Base-by-base conservation (phyloP, 2,797 vertebrate genomes). In the Chelon auratus region DNA sequence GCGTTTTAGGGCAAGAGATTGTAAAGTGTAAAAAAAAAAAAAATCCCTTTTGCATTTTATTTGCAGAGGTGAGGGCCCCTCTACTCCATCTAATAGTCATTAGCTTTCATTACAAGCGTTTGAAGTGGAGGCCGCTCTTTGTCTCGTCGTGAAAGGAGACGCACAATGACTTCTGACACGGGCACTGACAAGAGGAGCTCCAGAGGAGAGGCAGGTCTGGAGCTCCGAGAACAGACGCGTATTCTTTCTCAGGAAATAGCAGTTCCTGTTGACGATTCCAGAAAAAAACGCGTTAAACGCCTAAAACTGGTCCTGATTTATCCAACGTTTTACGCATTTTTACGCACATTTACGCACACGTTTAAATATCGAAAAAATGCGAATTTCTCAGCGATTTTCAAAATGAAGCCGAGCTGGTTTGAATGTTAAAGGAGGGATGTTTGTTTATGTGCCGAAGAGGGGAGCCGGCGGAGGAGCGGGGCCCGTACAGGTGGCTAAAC, bases 101-200 rank as follows among this genome's bases (percentile, higher is more conserved):
- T 97, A 97, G 94, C 95, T 96, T 96, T 95, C 94, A 97, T 96
- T 95, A 94, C 94, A 74, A 80, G 87, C 94, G 92, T 97, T 97
- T 97, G 96, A 97, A 96, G 96, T 96, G 52, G 89, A 78, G 72
- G 89, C 87, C 45, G 78, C 65, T 86, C 88, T 93, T 97, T 97
- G 96, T 96, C 78, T 87, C 79, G 81, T 33, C 8, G 77, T 92
- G 86, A 93, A 93, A 92, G 91, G 88, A 72, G 88, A 76, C 59
- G 89, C 93, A 95, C 95, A 96, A 95, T 93, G 94, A 91, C 95
- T 94, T 95, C 93, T 94, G 95, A 94, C 93, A 90, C 90, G 64
- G 86, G 86, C 90, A 74, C 83, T 80, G 64, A 87, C 40, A 0
- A 30, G 36, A 48, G 66, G 22, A 68, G 87, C 78, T 88, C 89